These are phyloP conservation scores for Chorisops tibialis DNA, from an alignment of 2,888 invertebrate species.

Conservation along the genomic window DNA sequence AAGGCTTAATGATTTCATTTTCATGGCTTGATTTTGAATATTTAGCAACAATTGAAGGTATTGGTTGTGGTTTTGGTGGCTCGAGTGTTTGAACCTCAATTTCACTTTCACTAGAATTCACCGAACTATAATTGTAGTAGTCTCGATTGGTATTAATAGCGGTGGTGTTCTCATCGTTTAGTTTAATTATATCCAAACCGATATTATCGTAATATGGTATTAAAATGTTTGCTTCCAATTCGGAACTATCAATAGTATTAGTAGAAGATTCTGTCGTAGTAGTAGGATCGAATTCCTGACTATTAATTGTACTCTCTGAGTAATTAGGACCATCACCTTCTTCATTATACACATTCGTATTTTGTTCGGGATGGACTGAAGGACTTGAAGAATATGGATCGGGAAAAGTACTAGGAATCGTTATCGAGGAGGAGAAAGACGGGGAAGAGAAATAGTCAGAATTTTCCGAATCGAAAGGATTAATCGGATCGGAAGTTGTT, in stretches of 20 bases:
- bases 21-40: background rate
- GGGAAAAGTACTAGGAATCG: no score
- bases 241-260: background rate
- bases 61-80: no score
- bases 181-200: conserved; percentile 23
- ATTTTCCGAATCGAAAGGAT: background rate
- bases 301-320: background rate
- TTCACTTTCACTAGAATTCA: conserved; percentile 3
- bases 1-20: conserved; percentile 23
- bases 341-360: background rate
- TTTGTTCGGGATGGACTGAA: no score
- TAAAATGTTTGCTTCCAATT: background rate
- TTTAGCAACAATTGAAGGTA: conserved; percentile 7
- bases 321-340: background rate
- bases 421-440: background rate
- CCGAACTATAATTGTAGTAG: conserved; percentile 8
- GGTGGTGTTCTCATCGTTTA: conserved; percentile 1
- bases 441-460: background rate
- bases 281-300: background rate
- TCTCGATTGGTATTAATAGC: background rate
- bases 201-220: conserved; percentile 21
- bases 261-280: background rate
- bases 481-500: background rate
- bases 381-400: no score
- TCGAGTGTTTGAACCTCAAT: conserved; percentile 21